Conservation (phyloP, 2,888 invertebrate species). For the Phengaris alcon region DNA sequence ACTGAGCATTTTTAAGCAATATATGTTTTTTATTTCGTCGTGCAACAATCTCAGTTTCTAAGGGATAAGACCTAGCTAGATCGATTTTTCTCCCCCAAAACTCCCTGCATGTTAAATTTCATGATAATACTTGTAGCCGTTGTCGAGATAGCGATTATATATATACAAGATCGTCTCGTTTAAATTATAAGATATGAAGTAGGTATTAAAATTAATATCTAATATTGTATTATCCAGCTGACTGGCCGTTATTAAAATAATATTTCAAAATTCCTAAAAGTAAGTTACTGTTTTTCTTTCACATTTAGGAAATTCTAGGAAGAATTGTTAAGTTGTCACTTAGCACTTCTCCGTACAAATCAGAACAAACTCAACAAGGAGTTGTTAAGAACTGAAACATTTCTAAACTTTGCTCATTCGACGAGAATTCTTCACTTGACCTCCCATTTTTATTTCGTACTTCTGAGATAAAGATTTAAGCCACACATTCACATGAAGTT, state of each 20-base stretch:
- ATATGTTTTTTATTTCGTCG: too few species aligned
- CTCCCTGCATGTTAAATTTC: too few species aligned
- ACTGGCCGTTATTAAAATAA: too few species aligned
- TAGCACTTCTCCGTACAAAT: conserved; percentile 16
- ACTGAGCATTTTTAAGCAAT: too few species aligned
- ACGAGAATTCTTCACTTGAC: conserved; percentile 10
- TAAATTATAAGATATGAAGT: too few species aligned
- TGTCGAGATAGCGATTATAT: too few species aligned
- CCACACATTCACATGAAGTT: not conserved
- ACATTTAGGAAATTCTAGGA: not conserved
- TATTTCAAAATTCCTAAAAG: not conserved
- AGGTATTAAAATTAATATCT: not conserved
- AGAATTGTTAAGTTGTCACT: conserved; percentile 18
- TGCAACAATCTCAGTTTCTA: too few species aligned
- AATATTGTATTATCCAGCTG: too few species aligned
- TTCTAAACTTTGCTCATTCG: conserved; percentile 26
- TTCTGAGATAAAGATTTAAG: conserved; percentile 11
- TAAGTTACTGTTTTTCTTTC: not conserved
- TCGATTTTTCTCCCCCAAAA: too few species aligned
- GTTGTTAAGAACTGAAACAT: conserved; percentile 24
- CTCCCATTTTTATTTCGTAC: conserved; percentile 21
- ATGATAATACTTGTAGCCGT: too few species aligned
- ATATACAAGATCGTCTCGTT: too few species aligned
- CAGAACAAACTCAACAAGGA: conserved; percentile 18
- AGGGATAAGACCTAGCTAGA: too few species aligned